Evolutionary conservation across 2,113 vertebrate genomes (phyloP), one percentile per base, ranked within the genome.

Genomic region (Psittacula cyanocephala): DNA sequence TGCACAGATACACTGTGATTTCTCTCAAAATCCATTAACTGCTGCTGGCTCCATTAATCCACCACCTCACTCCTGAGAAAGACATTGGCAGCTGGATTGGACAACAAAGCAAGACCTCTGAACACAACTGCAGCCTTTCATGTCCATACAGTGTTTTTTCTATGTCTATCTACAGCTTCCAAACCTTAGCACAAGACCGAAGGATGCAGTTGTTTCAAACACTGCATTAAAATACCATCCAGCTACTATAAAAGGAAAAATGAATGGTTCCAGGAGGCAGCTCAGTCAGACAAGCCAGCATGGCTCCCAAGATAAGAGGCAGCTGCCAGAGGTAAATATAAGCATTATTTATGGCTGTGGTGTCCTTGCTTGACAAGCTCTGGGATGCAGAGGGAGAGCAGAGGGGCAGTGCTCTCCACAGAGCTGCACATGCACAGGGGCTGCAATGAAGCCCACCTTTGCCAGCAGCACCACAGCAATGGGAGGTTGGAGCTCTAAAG

Each of bases 271-370:
- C 72, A 59, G 79, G 50, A 93, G 65, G 78, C 90, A 94, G 92
- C 85, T 91, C 90, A 29, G 35, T 0, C 69, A 81, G 79, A 78
- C 47, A 68, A 80, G 79, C 89, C 85, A 91, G 46, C 11, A 35
- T 75, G 92, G 91, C 71, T 86, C 90, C 88, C 79, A 62, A 97
- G 96, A 96, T 96, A 97, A 95, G 95, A 90, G 50, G 55, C 68
- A 91, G 88, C 71, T 96, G 91, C 81, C 87, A 88, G 89, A 80
- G 85, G 70, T 67, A 83, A 89, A 80, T 67, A 29, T 13, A 86
- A 93, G 59, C 67, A 47, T 63, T 70, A 93, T 81, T 88, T 90
- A 70, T 77, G 79, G 65, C 31, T 59, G 64, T 41, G 70, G 53
- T 79, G 63, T 8, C 68, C 17, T 43, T 16, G 17, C 57, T 88